phyloP scores from a whole-genome alignment of 64 coral and sea anemone species.

The Montipora sp. region DNA sequence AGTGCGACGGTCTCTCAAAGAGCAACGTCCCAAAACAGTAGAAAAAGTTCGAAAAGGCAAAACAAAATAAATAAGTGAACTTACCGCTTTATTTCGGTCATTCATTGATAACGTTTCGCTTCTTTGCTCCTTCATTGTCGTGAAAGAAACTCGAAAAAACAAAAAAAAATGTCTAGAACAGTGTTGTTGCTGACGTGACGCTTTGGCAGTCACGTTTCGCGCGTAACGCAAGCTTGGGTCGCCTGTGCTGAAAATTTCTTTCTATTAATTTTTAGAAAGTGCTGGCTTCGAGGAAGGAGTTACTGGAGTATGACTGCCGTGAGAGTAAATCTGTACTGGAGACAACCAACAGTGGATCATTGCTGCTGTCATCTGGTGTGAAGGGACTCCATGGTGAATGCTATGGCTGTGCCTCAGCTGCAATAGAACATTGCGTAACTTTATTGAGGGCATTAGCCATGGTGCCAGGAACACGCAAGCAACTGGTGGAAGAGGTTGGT shows the following conservation, averaged over 20 bases:
- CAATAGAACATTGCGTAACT: constrained; percentile 98
- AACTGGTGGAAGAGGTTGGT: constrained; percentile 89
- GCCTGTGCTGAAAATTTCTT: neutral
- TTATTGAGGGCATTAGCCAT: constrained; percentile 93
- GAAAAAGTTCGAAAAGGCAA: too few relatives aligned
- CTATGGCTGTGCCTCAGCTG: constrained; percentile 96
- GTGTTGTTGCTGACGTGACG: too few relatives aligned
- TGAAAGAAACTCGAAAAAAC: too few relatives aligned
- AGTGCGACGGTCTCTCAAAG: too few relatives aligned
- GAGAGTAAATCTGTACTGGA: constrained; percentile 67
- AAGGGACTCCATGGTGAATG: constrained; percentile 79
- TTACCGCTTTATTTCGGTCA: too few relatives aligned
- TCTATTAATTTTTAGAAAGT: constrained; percentile 76
- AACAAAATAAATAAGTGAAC: too few relatives aligned
- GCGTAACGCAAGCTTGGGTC: too few relatives aligned
- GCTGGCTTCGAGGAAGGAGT: constrained; percentile 91
- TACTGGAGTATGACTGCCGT: constrained; percentile 93
- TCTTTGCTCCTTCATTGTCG: too few relatives aligned
- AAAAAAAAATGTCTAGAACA: too few relatives aligned
- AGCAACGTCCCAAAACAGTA: too few relatives aligned
- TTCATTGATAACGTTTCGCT: too few relatives aligned
- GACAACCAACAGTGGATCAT: constrained; percentile 48
- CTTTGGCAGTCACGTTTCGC: too few relatives aligned
- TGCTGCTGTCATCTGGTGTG: constrained; percentile 68
- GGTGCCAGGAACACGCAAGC: constrained; percentile 84